Evolutionary conservation across 1,140 invertebrate genomes (phyloP).

Genomic region (Saccostrea cuccullata): DNA sequence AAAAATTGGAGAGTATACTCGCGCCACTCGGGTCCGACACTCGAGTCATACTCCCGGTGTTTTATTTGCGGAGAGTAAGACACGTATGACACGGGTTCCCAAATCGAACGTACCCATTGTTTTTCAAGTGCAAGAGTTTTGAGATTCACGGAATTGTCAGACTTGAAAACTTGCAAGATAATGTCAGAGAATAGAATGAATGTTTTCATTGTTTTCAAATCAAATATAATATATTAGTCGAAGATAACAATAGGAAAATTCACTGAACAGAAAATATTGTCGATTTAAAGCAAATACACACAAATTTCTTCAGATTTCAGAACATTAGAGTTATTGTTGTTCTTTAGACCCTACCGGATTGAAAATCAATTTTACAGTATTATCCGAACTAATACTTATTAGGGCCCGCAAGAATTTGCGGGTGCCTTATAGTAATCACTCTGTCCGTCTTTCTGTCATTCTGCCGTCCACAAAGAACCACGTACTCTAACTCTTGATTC

Average conservation of each 20-base stretch:
- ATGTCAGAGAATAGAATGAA: background rate
- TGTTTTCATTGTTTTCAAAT: background rate
- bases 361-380: constrained; percentile 19
- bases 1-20: too few relatives aligned
- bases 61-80: too few relatives aligned
- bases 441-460: too few relatives aligned
- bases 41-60: too few relatives aligned
- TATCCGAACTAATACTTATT: background rate
- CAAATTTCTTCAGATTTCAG: background rate
- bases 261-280: too few relatives aligned
- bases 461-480: too few relatives aligned
- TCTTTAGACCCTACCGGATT: background rate
- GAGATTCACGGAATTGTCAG: background rate
- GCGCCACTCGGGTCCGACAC: too few relatives aligned
- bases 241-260: background rate
- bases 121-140: background rate
- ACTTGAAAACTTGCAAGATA: constrained; percentile 7
- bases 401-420: background rate
- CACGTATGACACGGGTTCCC: too few relatives aligned
- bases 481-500: too few relatives aligned
- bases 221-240: background rate
- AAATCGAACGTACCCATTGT: too few relatives aligned
- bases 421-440: too few relatives aligned
- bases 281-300: background rate
- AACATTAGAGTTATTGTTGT: constrained; percentile 8